These are phyloP conservation scores for Idaea dimidiata DNA, from an alignment of 2,888 invertebrate genomes.

Conservation along the genomic window DNA sequence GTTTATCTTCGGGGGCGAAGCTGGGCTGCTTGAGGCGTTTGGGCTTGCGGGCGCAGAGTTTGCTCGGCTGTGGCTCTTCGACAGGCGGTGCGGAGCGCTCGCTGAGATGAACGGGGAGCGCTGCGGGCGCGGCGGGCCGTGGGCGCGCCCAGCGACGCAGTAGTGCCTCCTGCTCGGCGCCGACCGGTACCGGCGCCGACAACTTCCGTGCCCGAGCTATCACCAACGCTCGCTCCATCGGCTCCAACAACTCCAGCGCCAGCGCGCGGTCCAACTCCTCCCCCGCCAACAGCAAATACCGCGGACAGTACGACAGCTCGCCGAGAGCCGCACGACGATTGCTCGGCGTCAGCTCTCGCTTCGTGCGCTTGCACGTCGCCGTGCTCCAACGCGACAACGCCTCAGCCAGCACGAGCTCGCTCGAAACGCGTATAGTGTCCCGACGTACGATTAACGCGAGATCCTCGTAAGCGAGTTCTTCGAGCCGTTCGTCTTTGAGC, in stretches of 20 bases:
- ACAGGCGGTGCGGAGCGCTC: slow-evolving; percentile 58
- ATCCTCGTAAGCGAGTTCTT: slow-evolving; percentile 83
- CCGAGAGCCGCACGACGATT: slow-evolving; percentile 73
- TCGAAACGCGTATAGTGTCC: slow-evolving; percentile 84
- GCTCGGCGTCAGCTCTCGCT: slow-evolving; percentile 65
- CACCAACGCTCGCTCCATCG: slow-evolving; percentile 70
- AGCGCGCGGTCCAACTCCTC: slow-evolving; percentile 83
- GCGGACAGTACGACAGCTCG: slow-evolving; percentile 81
- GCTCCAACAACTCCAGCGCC: slow-evolving; percentile 65
- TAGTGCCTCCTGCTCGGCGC: slow-evolving; percentile 68
- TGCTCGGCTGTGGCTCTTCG: slow-evolving; percentile 58
- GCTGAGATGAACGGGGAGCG: slow-evolving; percentile 69
- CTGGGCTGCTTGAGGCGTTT: slow-evolving; percentile 67
- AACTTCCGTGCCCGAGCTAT: slow-evolving; percentile 64
- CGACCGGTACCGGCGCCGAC: slow-evolving; percentile 69
- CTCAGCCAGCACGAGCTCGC: slow-evolving; percentile 82
- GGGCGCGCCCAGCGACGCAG: slow-evolving; percentile 70
- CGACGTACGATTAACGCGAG: slow-evolving; percentile 84
- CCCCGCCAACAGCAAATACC: slow-evolving; percentile 84
- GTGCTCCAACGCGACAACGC: slow-evolving; percentile 81
- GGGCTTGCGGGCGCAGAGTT: slow-evolving; percentile 57
- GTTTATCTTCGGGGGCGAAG: slow-evolving; percentile 65
- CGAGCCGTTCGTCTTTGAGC: slow-evolving; percentile 62
- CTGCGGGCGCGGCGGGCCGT: slow-evolving; percentile 62
- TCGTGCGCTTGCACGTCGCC: slow-evolving; percentile 67